Evolutionary conservation across 2,113 vertebrate genomes (phyloP).

Genomic region (Gymnocephalus cernua): DNA sequence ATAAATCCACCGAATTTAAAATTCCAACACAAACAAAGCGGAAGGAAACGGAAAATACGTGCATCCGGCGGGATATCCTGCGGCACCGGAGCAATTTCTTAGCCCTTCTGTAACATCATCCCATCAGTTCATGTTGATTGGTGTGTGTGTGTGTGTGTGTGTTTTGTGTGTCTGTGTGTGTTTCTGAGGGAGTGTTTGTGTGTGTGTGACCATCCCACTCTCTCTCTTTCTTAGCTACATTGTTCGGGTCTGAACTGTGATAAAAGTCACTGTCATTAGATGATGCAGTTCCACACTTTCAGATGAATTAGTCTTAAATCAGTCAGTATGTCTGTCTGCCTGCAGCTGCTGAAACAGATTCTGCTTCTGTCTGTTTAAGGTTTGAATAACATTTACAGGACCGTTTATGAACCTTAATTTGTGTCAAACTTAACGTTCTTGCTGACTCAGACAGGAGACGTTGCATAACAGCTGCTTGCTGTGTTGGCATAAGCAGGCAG

Average conservation of each 20-base stretch:
- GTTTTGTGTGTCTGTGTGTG: neutral
- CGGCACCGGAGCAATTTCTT: no score
- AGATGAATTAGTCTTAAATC: neutral
- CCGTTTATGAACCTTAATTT: constrained; percentile 1
- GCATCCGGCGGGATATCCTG: no score
- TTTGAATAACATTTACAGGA: neutral
- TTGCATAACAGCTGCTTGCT: constrained; percentile 12
- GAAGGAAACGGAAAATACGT: no score
- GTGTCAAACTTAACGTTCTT: neutral
- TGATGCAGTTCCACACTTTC: constrained; percentile 9
- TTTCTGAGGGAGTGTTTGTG: neutral
- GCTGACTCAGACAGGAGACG: neutral
- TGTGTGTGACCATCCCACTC: neutral
- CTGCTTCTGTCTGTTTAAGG: neutral
- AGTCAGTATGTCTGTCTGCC: neutral
- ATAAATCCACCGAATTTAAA: no score
- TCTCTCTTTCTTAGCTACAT: constrained; percentile 25
- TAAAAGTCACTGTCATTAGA: constrained; percentile 12
- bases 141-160: neutral
- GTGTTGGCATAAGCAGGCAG: constrained; percentile 3
- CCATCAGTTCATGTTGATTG: neutral
- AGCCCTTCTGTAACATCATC: constrained; percentile 5
- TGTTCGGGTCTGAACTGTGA: constrained; percentile 8
- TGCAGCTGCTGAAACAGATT: neutral
- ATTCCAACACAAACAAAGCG: no score